Base-by-base conservation (phyloP, 2,888 invertebrate species). In the Oasisia sp. region DNA sequence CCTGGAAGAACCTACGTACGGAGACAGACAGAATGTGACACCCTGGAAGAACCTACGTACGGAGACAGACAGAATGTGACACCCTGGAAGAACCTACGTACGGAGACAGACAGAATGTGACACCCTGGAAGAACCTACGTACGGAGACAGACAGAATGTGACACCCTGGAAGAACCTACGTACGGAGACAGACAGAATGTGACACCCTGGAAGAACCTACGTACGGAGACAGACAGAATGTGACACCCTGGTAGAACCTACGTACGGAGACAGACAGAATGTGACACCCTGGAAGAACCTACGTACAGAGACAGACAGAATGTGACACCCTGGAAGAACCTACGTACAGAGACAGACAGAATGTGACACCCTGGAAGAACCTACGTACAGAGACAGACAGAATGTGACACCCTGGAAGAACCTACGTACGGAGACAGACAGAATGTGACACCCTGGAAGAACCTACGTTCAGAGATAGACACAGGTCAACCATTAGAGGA, bases 21-120 rank as follows among this genome's bases (percentile, higher is more conserved):
- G 9, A 14, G 56, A 38, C 92, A 98, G 96, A 98, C 98, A 98
- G 32, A 98, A 96, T 0, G 97, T 97, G 94, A 97, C 97, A 0
- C 98, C 95, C 93, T 95, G 95, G 93, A 95, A 96, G 91, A 96
- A 92, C 45, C 96, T 95, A 93, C 27, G 27, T 4, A 19, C 7
- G 11, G 9, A 14, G 56, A 38, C 92, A 98, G 96, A 98, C 98
- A 98, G 32, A 98, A 96, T 0, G 97, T 97, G 94, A 97, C 97
- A 0, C 98, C 95, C 93, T 95, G 95, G 93, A 95, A 96, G 91
- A 96, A 92, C 45, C 96, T 95, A 93, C 27, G 27, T 4, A 19
- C 7, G 11, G 9, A 14, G 56, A 38, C 92, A 98, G 96, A 98
- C 98, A 98, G 32, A 98, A 96, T 0, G 97, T 97, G 94, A 97